A percentile compares a stretch with the other conserved stretches of the same genome.
Conservation (phyloP, 2,888 invertebrate species). For the Sympetrum striolatum region DNA sequence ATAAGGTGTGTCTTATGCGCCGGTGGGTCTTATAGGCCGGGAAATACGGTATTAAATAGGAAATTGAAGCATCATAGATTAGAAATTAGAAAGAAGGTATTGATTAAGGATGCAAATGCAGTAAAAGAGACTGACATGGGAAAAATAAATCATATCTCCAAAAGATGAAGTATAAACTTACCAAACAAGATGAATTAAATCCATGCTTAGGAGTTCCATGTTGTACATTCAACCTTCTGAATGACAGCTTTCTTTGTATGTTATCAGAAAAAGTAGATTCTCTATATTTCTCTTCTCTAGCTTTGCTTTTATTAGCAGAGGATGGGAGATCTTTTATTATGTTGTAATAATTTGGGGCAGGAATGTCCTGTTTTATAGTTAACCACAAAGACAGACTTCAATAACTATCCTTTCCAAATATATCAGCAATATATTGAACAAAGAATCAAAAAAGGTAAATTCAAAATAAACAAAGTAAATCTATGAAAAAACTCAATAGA, state of each 20-base stretch:
- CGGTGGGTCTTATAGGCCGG: too few relatives aligned
- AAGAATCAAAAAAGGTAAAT: too few relatives aligned
- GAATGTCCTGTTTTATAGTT: neutral
- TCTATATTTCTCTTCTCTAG: neutral
- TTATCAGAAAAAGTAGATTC: neutral
- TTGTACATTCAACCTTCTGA: neutral
- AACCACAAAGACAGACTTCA: neutral
- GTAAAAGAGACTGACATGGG: too few relatives aligned
- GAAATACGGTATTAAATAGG: too few relatives aligned
- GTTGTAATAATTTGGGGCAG: neutral
- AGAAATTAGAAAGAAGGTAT: too few relatives aligned
- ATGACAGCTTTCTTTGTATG: neutral
- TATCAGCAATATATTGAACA: neutral
- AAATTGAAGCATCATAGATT: too few relatives aligned
- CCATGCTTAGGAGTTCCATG: neutral
- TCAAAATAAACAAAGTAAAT: too few relatives aligned
- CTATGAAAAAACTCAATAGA: too few relatives aligned
- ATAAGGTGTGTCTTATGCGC: too few relatives aligned
- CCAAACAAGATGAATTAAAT: neutral
- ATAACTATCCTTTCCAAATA: too few relatives aligned
- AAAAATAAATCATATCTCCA: too few relatives aligned
- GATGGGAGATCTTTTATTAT: neutral
- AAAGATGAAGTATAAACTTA: neutral
- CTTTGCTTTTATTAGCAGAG: neutral
- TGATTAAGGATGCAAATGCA: too few relatives aligned